These are phyloP conservation scores for Scaptomyza parva DNA, from an alignment of 2,888 invertebrate genomes.

Conservation along the genomic window DNA sequence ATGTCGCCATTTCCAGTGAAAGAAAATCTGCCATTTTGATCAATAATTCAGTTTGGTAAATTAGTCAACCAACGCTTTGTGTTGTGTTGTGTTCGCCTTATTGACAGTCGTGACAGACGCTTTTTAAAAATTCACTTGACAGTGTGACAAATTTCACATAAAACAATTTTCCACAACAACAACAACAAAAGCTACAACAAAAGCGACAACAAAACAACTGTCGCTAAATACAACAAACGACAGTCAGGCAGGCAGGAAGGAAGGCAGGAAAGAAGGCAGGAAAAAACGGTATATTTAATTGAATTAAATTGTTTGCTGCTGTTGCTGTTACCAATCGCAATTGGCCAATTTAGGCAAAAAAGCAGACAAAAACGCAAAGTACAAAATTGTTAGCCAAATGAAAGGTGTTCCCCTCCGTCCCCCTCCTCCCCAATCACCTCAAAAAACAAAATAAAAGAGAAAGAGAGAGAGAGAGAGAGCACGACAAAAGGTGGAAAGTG, in stretches of 20 bases:
- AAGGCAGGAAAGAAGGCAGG: neutral
- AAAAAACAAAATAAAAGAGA: conserved; percentile 16
- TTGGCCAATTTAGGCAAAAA: conserved; percentile 79
- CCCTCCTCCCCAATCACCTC: conserved; percentile 12
- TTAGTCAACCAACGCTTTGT: conserved; percentile 34
- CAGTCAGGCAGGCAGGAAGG: conserved; percentile 61
- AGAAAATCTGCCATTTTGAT: conserved; percentile 52
- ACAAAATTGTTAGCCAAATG: conserved; percentile 77
- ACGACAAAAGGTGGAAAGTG: conserved; percentile 69
- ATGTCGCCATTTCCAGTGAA: conserved; percentile 72
- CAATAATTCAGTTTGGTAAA: conserved; percentile 66
- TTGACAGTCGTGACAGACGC: conserved; percentile 47
- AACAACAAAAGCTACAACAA: conserved; percentile 7
- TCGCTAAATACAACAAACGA: conserved; percentile 78
- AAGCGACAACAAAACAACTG: conserved; percentile 66
- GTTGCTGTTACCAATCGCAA: conserved; percentile 76
- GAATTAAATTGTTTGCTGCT: conserved; percentile 82
- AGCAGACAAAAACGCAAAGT: conserved; percentile 67
- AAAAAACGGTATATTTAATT: conserved; percentile 72
- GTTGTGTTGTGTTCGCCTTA: conserved; percentile 26
- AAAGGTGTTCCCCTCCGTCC: too few relatives aligned
- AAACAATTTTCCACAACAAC: conserved; percentile 64
- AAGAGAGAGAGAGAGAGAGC: conserved; percentile 7
- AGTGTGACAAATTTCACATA: conserved; percentile 80
- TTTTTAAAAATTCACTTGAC: conserved; percentile 71